phyloP scores from a whole-genome alignment of 1,140 invertebrate genomes.

The Littorina saxatilis region DNA sequence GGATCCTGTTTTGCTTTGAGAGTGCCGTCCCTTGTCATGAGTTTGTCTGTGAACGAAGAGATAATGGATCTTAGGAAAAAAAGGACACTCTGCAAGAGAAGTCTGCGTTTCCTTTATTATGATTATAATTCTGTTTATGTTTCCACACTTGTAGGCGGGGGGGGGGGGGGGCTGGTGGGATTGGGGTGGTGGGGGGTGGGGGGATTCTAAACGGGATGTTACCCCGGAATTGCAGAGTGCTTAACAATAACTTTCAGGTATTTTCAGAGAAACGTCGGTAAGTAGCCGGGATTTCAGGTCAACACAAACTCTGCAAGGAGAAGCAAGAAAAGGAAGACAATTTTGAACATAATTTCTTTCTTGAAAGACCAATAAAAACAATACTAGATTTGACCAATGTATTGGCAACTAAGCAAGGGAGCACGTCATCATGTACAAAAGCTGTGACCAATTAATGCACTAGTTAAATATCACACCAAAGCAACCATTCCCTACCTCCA shows the following conservation, averaged over 20 bases:
- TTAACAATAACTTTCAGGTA: too few relatives aligned
- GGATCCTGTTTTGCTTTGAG: background rate
- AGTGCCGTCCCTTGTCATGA: background rate
- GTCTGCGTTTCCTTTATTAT: background rate
- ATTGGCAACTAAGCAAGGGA: background rate
- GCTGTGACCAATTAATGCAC: background rate
- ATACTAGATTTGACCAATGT: background rate
- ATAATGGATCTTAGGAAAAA: background rate
- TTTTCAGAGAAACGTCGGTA: too few relatives aligned
- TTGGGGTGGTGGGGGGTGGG: too few relatives aligned
- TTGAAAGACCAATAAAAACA: too few relatives aligned
- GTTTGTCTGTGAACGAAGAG: background rate
- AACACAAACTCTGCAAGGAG: background rate
- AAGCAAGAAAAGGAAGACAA: background rate
- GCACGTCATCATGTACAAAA: background rate
- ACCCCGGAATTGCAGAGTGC: too few relatives aligned
- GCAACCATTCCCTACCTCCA: background rate
- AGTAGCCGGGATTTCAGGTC: too few relatives aligned
- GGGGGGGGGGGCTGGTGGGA: too few relatives aligned
- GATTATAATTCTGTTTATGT: background rate
- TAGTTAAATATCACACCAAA: too few relatives aligned
- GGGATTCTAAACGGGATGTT: too few relatives aligned
- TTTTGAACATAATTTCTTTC: background rate
- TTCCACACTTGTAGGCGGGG: too few relatives aligned
- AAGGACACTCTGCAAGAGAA: background rate